Evolutionary conservation across 2,888 invertebrate genomes (phyloP).

Genomic region (Nephrotoma flavescens): DNA sequence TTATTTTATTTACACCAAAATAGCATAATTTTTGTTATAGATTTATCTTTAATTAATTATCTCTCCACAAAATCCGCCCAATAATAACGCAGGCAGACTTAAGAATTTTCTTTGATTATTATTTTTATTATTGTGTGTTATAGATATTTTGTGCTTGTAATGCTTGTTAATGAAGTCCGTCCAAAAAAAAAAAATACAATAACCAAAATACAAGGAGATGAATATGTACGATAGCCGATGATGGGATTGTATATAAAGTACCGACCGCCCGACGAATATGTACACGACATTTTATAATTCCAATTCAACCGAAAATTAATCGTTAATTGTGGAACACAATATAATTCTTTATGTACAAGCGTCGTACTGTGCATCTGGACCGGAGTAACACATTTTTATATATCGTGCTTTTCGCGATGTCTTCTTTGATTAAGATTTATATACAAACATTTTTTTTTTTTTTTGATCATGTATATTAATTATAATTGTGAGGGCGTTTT

Average conservation of each 20-base stretch:
- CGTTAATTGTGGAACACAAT: neutral
- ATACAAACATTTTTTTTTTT: neutral
- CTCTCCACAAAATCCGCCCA: neutral
- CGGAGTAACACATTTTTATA: neutral
- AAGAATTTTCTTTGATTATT: neutral
- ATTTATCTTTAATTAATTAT: neutral
- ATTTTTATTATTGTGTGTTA: neutral
- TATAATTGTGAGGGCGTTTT: neutral
- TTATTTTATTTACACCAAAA: neutral
- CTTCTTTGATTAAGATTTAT: neutral
- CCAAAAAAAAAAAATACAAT: neutral
- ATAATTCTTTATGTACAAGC: neutral
- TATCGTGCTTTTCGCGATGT: neutral
- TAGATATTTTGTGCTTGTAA: neutral
- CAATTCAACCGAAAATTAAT: neutral
- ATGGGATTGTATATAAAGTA: neutral
- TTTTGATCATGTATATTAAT: neutral
- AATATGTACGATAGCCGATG: neutral
- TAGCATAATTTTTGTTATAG: neutral
- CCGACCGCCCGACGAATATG: neutral
- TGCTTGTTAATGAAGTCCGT: neutral
- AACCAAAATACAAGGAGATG: neutral
- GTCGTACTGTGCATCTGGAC: neutral
- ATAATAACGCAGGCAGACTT: neutral
- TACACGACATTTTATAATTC: neutral